Conservation (phyloP, 2,888 invertebrate genomes). For the Philereme vetulata region DNA sequence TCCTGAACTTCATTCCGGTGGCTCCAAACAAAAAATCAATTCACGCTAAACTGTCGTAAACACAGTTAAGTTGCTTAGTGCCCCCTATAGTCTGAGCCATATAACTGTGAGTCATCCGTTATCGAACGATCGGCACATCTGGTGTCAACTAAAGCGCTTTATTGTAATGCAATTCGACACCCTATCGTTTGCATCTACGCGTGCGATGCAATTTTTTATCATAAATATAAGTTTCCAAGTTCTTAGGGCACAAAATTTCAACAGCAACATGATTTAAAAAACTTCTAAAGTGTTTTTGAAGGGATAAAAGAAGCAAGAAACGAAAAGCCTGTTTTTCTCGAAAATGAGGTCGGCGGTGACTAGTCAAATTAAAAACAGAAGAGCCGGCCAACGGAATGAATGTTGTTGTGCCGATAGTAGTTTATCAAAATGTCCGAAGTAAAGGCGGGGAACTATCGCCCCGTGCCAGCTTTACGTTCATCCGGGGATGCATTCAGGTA, state of each 20-base stretch:
- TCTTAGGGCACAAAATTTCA: background rate
- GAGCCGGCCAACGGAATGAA: constrained; percentile 59
- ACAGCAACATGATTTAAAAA: constrained; percentile 17
- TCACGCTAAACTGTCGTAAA: constrained; percentile 18
- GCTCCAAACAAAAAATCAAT: constrained; percentile 7
- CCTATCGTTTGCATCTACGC: constrained; percentile 45
- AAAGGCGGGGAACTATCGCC: constrained; percentile 47
- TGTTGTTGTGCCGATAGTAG: constrained; percentile 73
- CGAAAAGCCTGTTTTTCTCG: constrained; percentile 60
- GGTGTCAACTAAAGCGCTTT: constrained; percentile 53
- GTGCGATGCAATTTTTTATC: constrained; percentile 4
- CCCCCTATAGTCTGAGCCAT: constrained; percentile 41
- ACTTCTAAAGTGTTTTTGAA: constrained; percentile 16
- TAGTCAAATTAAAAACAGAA: constrained; percentile 68
- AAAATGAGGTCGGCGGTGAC: constrained; percentile 62
- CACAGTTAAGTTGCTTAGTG: constrained; percentile 6
- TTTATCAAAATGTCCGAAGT: constrained; percentile 74
- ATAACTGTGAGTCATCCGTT: constrained; percentile 58
- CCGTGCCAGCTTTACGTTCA: constrained; percentile 51
- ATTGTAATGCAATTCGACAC: constrained; percentile 43
- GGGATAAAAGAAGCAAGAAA: constrained; percentile 49
- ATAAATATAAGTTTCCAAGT: background rate
- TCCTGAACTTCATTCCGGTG: background rate
- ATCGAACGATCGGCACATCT: constrained; percentile 57
- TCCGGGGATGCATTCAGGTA: constrained; percentile 14